Base-by-base conservation (phyloP, 1,140 invertebrate genomes). In the Hylaeus anthracinus region DNA sequence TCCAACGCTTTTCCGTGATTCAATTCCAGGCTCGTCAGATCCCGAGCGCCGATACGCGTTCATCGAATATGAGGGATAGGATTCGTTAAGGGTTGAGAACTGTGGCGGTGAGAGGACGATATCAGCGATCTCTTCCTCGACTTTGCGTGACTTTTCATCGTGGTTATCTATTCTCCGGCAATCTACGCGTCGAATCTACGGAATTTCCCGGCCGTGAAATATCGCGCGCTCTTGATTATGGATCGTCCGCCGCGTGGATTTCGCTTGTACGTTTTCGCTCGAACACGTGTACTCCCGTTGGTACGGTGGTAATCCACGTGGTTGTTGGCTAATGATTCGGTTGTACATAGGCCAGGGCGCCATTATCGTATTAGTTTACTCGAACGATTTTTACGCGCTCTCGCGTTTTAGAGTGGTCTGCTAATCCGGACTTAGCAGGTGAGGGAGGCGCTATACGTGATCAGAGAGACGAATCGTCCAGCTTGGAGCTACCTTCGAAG, bases 171-270 rank as follows among this genome's bases (percentile, higher is more conserved):
- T 88, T 88, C 81, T 0, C 81, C 79, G 80, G 85, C 88, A 87
- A 90, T 91, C 88, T 87, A 70, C 63, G 65, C 72, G 83, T 69
- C 73, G 77, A 82, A 89, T 90, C 88, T 89, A 58, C 81, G 78
- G 85, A 88, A 89, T 90, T 87, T 79, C 9, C 51, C 83, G 83
- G 83, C 81, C 81, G 86, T 91, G 87, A 92, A 90, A 91, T 92
- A 92, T 92, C 86, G 89, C 90, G 85, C 89, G 88, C 86, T 86
- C 76, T 88, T 91, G 90, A 92, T 92, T 92, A 90, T 89, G 88
- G 86, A 89, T 91, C 87, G 89, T 82, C 81, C 60, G 65, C 12
- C 70, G 51, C 37, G 67, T 26, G 77, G 78, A 86, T 81, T 61
- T 48, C 39, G 55, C 63, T 73, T 63, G 72, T 70, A 39, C 60